Base-by-base conservation (phyloP, 1,140 invertebrate species). In the Drosophila biarmipes region DNA sequence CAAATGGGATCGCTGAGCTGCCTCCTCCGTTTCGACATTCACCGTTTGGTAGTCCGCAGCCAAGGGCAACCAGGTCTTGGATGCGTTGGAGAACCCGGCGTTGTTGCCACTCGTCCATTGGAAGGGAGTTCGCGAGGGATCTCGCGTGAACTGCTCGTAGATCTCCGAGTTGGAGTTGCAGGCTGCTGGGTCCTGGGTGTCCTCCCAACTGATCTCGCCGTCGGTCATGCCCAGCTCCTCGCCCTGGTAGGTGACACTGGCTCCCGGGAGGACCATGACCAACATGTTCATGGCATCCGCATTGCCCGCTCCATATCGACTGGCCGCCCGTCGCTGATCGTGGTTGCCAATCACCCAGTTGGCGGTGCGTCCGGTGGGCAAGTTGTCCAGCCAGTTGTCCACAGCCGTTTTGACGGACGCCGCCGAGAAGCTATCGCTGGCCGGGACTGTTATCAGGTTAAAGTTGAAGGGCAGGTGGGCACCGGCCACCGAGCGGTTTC, bases 91-190 rank as follows among this genome's bases (percentile, higher is more conserved):
- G 78, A 95, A 95, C 11, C 96, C 84, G 0, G 90, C 90, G 35
- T 91, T 90, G 5, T 21, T 73, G 31, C 58, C 85, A 19, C 62
- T 93, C 57, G 95, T 93, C 96, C 96, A 97, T 63, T 96, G 96
- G 92, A 95, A 97, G 0, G 96, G 96, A 1, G 95, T 95, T 34
- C 97, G 92, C 5, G 93, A 94, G 0, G 95, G 95, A 90, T 96
- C 96, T 24, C 96, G 92, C 2, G 93, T 94, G 40, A 92, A 92
- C 34, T 92, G 62, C 38, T 92, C 71, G 64, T 92, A 94, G 34
- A 76, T 59, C 6, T 91, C 74, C 5, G 79, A 55, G 24, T 94
- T 94, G 0, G 52, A 92, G 72, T 94, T 94, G 71, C 94, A 94
- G 19, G 92, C 94, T 38, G 93, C 90, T 0, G 93, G 94, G 90